A percentile compares a stretch with the other conserved stretches of the same genome.
phyloP scores from a whole-genome alignment of 2,888 invertebrate species.

The Andricus curvator region DNA sequence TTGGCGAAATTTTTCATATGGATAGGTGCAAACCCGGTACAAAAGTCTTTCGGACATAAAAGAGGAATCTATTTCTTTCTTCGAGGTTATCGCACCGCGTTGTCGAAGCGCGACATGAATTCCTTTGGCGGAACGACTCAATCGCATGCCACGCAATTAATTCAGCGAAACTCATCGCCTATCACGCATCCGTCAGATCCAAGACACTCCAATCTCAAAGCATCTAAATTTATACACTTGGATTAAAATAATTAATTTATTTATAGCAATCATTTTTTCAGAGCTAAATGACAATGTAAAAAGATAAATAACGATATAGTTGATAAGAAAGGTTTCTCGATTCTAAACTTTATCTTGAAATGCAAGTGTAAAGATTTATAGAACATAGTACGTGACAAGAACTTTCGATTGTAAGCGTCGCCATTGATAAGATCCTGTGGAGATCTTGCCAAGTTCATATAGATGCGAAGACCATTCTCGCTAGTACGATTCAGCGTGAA shows the following conservation, averaged over 20 bases:
- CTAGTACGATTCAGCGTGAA: constrained; percentile 26
- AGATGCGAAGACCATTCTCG: constrained; percentile 20
- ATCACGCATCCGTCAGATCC: constrained; percentile 47
- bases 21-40: constrained; percentile 26
- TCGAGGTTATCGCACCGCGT: constrained; percentile 39
- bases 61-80: constrained; percentile 39
- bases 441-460: constrained; percentile 40
- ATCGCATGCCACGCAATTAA: constrained; percentile 62
- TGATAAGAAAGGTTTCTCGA: neutral
- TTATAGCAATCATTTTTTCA: neutral
- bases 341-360: neutral
- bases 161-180: constrained; percentile 62
- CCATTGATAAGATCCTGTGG: constrained; percentile 29
- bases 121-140: constrained; percentile 61
- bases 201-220: constrained; percentile 31
- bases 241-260: neutral
- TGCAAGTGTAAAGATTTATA: neutral
- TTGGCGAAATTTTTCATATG: neutral
- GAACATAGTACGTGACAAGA: constrained; percentile 9
- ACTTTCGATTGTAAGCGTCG: constrained; percentile 28
- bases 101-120: constrained; percentile 51
- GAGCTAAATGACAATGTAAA: no score
- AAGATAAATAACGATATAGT: neutral
- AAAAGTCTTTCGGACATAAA: constrained; percentile 28
- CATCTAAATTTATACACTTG: constrained; percentile 18